Evolutionary conservation across 2,113 vertebrate species (phyloP).

Genomic region (Passer domesticus): DNA sequence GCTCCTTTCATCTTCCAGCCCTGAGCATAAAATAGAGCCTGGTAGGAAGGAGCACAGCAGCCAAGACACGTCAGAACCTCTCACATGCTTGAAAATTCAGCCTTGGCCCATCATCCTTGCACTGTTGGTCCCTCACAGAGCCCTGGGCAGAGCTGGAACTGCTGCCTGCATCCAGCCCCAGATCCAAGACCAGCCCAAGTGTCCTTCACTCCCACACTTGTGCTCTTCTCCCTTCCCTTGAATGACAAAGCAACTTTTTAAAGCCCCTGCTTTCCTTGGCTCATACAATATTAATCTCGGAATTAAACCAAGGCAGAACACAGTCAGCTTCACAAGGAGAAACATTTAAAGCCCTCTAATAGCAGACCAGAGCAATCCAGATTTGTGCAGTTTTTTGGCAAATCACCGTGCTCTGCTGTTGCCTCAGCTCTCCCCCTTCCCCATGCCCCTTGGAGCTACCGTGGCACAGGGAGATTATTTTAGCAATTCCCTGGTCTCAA

Average conservation of each 20-base stretch:
- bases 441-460: accelerated
- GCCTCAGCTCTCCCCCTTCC: background rate
- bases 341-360: background rate
- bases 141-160: background rate
- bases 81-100: background rate
- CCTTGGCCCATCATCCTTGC: background rate
- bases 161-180: background rate
- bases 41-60: background rate
- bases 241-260: slow-evolving; percentile 21
- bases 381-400: background rate
- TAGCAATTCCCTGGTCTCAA: background rate
- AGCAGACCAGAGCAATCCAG: background rate
- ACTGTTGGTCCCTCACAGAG: accelerated
- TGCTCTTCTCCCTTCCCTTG: background rate
- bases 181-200: background rate
- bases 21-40: background rate
- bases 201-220: background rate
- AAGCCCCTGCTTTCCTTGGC: slow-evolving; percentile 6
- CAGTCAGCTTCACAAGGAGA: background rate
- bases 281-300: slow-evolving; percentile 39
- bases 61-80: background rate
- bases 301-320: slow-evolving; percentile 20
- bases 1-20: background rate
- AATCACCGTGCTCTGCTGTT: background rate
- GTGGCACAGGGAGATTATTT: background rate